phyloP scores from a whole-genome alignment of 2,888 invertebrate species.

The Apotomis betuletana region DNA sequence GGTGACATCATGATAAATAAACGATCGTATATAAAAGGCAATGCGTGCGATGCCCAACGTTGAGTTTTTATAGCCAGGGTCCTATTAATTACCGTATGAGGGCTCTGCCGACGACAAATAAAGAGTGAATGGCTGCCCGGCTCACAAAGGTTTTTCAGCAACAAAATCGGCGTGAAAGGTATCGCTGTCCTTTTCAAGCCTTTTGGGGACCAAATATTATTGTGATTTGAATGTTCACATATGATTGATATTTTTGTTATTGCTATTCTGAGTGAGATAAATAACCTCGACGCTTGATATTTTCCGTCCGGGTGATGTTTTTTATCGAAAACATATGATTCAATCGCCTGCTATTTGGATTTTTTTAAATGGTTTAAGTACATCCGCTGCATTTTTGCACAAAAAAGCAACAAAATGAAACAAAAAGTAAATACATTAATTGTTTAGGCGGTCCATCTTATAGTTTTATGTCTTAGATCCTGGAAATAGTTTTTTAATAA shows the following conservation, averaged over 20 bases:
- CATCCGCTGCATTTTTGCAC: no score
- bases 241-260: conserved; percentile 3
- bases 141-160: conserved; percentile 46
- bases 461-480: no score
- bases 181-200: conserved; percentile 25
- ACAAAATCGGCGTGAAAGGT: conserved; percentile 40
- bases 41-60: conserved; percentile 46
- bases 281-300: neutral
- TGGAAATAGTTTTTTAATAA: no score
- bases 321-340: no score
- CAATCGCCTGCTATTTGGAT: no score
- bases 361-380: no score
- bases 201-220: conserved; percentile 24
- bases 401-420: no score
- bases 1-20: conserved; percentile 72
- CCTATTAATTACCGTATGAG: conserved; percentile 58
- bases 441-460: no score
- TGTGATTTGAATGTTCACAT: conserved; percentile 1
- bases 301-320: no score
- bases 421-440: no score
- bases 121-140: conserved; percentile 51
- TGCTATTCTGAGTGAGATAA: conserved; percentile 1
- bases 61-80: conserved; percentile 57
- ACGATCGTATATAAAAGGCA: conserved; percentile 56
- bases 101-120: conserved; percentile 58